These are phyloP conservation scores for Aphelenchoides avenae DNA, from an alignment of 1,140 invertebrate genomes.

Conservation along the genomic window DNA sequence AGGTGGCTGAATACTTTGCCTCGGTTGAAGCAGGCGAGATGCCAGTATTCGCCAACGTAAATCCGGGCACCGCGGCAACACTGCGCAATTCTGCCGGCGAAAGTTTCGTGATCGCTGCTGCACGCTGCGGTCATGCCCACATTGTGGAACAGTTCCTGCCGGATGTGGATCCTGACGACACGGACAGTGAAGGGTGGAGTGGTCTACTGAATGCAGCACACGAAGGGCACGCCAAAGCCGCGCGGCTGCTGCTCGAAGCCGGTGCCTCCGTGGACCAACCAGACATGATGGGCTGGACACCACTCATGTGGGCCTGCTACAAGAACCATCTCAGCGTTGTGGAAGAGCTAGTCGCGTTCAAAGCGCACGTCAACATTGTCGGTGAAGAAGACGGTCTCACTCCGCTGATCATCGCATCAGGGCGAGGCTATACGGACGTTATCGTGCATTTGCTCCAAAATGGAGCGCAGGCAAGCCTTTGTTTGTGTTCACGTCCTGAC, in stretches of 20 bases:
- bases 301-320: constrained; percentile 95
- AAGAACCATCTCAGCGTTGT: constrained; percentile 75
- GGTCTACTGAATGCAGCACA: constrained; percentile 82
- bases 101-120: constrained; percentile 52
- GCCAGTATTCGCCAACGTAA: no score
- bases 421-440: constrained; percentile 79
- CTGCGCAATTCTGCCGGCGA: constrained; percentile 46
- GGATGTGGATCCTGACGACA: constrained; percentile 54
- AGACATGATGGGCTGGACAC: constrained; percentile 91
- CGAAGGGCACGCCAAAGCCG: constrained; percentile 78
- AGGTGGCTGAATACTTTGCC: no score
- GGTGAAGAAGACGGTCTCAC: constrained; percentile 88
- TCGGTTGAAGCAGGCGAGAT: no score
- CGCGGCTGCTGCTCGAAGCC: constrained; percentile 76
- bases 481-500: constrained; percentile 82
- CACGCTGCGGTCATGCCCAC: constrained; percentile 43
- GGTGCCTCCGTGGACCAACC: constrained; percentile 80
- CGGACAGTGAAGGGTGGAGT: constrained; percentile 78
- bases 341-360: constrained; percentile 74
- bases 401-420: constrained; percentile 86
- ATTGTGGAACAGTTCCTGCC: constrained; percentile 34
- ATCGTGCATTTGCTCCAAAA: constrained; percentile 71
- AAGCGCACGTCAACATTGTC: constrained; percentile 88
- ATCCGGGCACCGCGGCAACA: no score
- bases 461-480: constrained; percentile 85